These are phyloP conservation scores for Ciconia maguari DNA, from an alignment of 2,113 vertebrate species.

Conservation along the genomic window DNA sequence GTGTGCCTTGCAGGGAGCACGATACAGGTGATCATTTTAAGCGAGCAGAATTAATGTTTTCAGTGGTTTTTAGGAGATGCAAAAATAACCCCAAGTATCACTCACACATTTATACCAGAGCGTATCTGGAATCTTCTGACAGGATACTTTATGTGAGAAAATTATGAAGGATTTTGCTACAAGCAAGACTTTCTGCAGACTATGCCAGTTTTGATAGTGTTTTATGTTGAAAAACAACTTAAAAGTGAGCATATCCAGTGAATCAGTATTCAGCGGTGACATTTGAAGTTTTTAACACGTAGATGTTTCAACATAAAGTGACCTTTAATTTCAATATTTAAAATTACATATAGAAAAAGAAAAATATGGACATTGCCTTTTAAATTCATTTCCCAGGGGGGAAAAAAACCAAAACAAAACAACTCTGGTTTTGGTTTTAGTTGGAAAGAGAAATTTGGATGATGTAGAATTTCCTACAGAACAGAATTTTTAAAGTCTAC, in stretches of 20 bases:
- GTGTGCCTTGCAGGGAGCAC: neutral
- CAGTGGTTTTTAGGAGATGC: no score
- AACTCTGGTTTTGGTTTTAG: neutral
- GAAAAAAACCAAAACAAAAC: neutral
- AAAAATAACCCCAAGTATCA: no score
- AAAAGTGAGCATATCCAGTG: neutral
- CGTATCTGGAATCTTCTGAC: neutral
- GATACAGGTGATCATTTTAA: rapidly evolving
- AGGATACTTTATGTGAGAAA: neutral
- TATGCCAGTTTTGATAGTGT: neutral
- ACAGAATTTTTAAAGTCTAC: neutral
- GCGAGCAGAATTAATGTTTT: neutral
- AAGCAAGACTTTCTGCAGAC: neutral
- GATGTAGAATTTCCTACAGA: neutral
- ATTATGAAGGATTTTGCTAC: neutral
- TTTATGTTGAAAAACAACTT: neutral
- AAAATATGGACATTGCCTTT: neutral
- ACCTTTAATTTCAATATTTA: neutral
- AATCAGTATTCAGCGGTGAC: neutral
- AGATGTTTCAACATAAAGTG: neutral
- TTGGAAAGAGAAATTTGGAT: neutral
- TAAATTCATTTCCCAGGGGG: neutral
- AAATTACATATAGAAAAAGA: neutral
- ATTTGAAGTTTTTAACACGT: neutral
- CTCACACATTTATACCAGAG: neutral